These are phyloP conservation scores for Aporophyla lueneburgensis DNA, from an alignment of 2,888 invertebrate species.

Conservation along the genomic window DNA sequence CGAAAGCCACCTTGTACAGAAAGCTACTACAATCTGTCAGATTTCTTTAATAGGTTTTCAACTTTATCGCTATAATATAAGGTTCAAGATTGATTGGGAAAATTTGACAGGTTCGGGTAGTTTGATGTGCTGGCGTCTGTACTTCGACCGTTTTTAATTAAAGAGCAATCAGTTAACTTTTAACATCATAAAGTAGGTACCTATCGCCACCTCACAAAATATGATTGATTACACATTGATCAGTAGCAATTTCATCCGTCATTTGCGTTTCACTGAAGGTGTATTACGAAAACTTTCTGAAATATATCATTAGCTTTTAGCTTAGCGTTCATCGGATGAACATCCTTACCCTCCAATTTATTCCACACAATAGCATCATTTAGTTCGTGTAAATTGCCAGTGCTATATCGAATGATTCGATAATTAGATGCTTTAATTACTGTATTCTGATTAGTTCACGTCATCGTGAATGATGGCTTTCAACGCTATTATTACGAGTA, in stretches of 20 bases:
- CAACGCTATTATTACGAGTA: slow-evolving; percentile 35
- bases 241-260: slow-evolving; percentile 43
- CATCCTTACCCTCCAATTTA: slow-evolving; percentile 53
- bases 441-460: slow-evolving; percentile 52
- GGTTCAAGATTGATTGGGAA: too few relatives aligned
- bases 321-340: slow-evolving; percentile 22
- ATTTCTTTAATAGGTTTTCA: too few relatives aligned
- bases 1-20: background rate
- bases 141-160: slow-evolving; percentile 28
- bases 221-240: slow-evolving; percentile 52
- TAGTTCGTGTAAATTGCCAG: slow-evolving; percentile 54
- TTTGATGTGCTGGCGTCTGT: too few relatives aligned
- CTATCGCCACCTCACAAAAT: slow-evolving; percentile 48
- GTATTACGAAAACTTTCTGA: slow-evolving; percentile 38
- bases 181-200: slow-evolving; percentile 28
- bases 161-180: slow-evolving; percentile 24
- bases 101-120: too few relatives aligned
- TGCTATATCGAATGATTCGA: slow-evolving; percentile 65
- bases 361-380: slow-evolving; percentile 60
- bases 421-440: slow-evolving; percentile 77
- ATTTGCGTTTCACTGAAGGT: slow-evolving; percentile 27
- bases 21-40: too few relatives aligned
- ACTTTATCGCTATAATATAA: too few relatives aligned
- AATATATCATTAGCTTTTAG: slow-evolving; percentile 26
- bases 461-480: slow-evolving; percentile 64